Percentiles rank a stretch among this genome's conserved stretches.
phyloP scores from a whole-genome alignment of 2,888 invertebrate species.

The Prosapia bicincta region DNA sequence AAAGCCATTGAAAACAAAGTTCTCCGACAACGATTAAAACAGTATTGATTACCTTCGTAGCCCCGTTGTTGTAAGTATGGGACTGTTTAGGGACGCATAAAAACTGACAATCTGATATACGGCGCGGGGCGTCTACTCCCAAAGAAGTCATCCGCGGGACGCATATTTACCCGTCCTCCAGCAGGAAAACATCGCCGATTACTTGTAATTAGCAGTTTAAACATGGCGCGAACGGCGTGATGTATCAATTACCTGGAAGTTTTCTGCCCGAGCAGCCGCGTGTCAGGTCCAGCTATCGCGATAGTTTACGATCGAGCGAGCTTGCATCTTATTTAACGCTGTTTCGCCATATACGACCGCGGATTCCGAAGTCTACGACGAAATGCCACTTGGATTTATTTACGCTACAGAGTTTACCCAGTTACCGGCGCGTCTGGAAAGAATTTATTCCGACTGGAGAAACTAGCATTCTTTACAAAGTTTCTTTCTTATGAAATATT shows the following conservation, averaged over 20 bases:
- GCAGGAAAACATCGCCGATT: conserved; percentile 2
- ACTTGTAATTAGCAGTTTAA: conserved; percentile 19
- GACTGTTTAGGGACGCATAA: background rate
- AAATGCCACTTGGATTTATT: background rate
- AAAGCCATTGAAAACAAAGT: background rate
- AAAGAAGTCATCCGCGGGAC: background rate
- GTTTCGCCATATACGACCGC: background rate
- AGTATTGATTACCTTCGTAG: background rate
- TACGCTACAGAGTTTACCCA: background rate
- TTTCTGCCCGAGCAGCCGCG: background rate
- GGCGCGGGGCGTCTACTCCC: background rate
- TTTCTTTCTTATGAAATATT: too few species aligned
- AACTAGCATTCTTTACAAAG: background rate
- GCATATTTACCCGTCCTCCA: conserved; percentile 1
- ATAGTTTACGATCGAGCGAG: background rate
- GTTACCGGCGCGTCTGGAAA: background rate
- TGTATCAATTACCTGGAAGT: conserved; percentile 14
- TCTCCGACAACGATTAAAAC: background rate
- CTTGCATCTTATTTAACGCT: background rate
- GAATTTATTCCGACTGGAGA: background rate
- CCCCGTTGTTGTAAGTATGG: background rate
- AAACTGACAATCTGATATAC: background rate
- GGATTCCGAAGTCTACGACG: background rate
- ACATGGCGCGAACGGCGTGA: conserved; percentile 19
- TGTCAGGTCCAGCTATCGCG: background rate